Evolutionary conservation across 2,888 invertebrate genomes (phyloP).

Genomic region (Bruchidius siliquastri): DNA sequence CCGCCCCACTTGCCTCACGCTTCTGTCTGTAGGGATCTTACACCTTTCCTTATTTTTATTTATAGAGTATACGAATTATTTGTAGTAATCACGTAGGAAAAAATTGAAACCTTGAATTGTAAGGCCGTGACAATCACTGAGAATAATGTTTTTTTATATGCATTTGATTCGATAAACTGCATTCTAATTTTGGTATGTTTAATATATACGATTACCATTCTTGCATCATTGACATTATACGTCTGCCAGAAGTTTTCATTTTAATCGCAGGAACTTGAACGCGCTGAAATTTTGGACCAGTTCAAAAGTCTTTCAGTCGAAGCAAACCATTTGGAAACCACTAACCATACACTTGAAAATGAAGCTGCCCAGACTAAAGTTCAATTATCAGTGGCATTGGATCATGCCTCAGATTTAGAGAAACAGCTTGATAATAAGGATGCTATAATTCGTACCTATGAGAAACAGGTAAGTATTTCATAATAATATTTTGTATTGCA

Average conservation of each 20-base stretch:
- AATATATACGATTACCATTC: neutral
- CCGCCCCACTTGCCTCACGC: no score
- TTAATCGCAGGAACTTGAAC: constrained; percentile 63
- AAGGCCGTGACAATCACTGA: no score
- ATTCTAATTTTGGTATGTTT: no score
- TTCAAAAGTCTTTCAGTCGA: constrained; percentile 73
- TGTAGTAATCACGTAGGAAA: no score
- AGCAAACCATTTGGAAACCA: constrained; percentile 71
- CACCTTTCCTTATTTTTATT: no score
- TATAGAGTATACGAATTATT: no score
- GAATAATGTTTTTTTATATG: no score
- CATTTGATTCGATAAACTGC: no score
- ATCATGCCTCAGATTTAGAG: constrained; percentile 61
- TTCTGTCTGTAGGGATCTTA: no score
- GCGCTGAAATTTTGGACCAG: constrained; percentile 75
- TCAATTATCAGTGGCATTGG: constrained; percentile 52
- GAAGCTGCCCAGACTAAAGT: constrained; percentile 68
- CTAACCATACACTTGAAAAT: constrained; percentile 73
- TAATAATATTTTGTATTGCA: no score
- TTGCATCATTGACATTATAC: neutral
- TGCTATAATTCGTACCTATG: constrained; percentile 52
- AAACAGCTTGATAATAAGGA: constrained; percentile 56
- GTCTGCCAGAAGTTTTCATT: neutral
- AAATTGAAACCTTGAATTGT: no score
- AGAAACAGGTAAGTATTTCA: constrained; percentile 50